These are phyloP conservation scores for Ptychobarbus kaznakovi DNA, from an alignment of 2,797 vertebrate species.

Conservation along the genomic window DNA sequence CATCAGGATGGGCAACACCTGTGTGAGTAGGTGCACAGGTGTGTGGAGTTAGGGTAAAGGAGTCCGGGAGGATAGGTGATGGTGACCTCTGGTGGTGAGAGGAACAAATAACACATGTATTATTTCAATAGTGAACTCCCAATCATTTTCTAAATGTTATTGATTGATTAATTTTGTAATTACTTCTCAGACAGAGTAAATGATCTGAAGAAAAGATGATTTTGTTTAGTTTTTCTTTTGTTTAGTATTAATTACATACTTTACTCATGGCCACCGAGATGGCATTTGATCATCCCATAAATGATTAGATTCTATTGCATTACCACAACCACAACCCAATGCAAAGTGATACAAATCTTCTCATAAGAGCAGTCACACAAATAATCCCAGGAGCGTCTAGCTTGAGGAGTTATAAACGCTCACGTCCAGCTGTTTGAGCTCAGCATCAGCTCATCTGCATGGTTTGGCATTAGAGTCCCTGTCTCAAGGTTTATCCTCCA, in stretches of 20 bases:
- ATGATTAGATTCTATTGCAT: neutral
- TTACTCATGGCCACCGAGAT: neutral
- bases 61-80: too few species aligned
- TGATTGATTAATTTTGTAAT: too few species aligned
- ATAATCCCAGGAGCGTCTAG: neutral
- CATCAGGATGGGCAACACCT: too few species aligned
- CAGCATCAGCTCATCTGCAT: constrained; percentile 24
- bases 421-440: neutral
- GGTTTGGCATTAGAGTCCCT: neutral
- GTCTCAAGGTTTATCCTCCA: constrained; percentile 19
- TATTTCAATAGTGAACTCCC: neutral
- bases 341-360: neutral
- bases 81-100: too few species aligned
- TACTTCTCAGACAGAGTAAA: neutral
- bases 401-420: neutral
- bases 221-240: neutral
- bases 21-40: too few species aligned
- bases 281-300: neutral
- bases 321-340: neutral
- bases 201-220: neutral
- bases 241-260: neutral
- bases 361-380: neutral
- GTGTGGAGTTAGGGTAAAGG: too few species aligned
- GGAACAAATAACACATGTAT: too few species aligned
- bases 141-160: neutral